phyloP scores from a whole-genome alignment of 2,113 vertebrate species.

The Tachysurus vachellii region DNA sequence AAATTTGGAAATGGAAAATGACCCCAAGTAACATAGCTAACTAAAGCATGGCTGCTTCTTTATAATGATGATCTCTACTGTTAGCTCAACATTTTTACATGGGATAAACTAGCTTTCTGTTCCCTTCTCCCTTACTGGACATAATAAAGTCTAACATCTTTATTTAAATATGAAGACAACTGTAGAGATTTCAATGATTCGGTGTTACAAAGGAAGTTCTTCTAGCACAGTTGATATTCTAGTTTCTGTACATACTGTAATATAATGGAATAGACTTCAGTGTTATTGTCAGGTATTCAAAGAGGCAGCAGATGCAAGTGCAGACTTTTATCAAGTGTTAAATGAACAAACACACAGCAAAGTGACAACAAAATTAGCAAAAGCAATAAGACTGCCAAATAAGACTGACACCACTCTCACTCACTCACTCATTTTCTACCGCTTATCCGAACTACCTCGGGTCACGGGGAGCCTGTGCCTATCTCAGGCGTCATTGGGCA shows the following conservation, averaged over 20 bases:
- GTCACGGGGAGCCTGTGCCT: too few relatives aligned
- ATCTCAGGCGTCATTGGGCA: too few relatives aligned
- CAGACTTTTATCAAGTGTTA: too few relatives aligned
- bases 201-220: neutral
- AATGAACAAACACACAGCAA: too few relatives aligned
- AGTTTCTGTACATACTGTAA: neutral
- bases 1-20: constrained; percentile 19
- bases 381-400: too few relatives aligned
- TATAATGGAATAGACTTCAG: neutral
- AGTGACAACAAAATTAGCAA: too few relatives aligned
- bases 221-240: neutral
- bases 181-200: neutral
- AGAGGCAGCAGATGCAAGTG: too few relatives aligned
- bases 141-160: neutral
- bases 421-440: too few relatives aligned
- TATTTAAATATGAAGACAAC: neutral
- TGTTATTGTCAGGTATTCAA: neutral
- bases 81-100: neutral
- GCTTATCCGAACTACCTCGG: too few relatives aligned
- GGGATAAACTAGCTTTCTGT: neutral
- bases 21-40: neutral
- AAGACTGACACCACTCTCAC: too few relatives aligned
- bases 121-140: neutral
- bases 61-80: constrained; percentile 1
- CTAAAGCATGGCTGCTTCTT: neutral